These are phyloP conservation scores for Melanotaenia boesemani DNA, from an alignment of 2,797 vertebrate genomes.

Conservation along the genomic window DNA sequence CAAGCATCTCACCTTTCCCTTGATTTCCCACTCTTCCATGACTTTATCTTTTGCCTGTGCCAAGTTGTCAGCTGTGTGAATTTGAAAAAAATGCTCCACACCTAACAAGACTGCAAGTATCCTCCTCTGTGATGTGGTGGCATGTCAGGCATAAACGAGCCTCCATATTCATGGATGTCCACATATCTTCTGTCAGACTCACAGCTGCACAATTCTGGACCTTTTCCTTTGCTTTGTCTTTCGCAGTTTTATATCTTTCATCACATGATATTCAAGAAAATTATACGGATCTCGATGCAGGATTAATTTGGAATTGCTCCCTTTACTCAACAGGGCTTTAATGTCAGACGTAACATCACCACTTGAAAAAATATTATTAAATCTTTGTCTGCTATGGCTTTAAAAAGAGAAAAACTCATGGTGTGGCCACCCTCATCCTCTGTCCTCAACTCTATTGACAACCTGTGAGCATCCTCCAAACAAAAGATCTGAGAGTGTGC, in stretches of 20 bases:
- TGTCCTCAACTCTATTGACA: too few species aligned
- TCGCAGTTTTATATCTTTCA: background rate
- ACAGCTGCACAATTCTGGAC: background rate
- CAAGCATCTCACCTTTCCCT: background rate
- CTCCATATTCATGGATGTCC: background rate
- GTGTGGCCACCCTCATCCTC: too few species aligned
- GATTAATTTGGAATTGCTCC: too few species aligned
- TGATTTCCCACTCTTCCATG: background rate
- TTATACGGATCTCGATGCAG: too few species aligned
- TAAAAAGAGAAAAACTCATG: too few species aligned
- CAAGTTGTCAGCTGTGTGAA: background rate
- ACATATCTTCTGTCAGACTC: background rate
- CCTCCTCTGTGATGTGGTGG: background rate
- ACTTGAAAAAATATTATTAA: too few species aligned
- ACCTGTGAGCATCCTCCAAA: too few species aligned
- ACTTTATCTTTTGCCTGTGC: background rate
- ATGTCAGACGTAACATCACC: too few species aligned
- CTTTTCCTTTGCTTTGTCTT: background rate
- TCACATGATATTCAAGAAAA: background rate
- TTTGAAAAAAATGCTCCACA: conserved; percentile 7
- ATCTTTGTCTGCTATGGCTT: too few species aligned
- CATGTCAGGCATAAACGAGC: background rate
- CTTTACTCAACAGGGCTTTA: too few species aligned
- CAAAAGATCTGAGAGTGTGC: too few species aligned
- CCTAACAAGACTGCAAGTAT: background rate